phyloP scores from a whole-genome alignment of 2,797 vertebrate genomes.

The Gymnodraco acuticeps region DNA sequence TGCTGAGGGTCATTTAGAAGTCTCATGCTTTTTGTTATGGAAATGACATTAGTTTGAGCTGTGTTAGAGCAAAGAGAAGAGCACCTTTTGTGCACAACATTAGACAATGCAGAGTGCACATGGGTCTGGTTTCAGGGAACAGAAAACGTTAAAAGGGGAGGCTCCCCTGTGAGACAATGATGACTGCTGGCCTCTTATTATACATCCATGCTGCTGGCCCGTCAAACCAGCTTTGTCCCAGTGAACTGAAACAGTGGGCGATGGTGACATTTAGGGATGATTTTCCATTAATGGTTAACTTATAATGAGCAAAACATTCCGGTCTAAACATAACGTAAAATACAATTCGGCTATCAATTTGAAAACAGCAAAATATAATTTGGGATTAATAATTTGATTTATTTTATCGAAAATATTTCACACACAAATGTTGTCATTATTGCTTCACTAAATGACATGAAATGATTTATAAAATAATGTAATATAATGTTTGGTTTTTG shows the following conservation, averaged over 20 bases:
- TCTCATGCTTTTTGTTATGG: conserved; percentile 63
- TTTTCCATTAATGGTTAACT: no score
- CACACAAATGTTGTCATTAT: no score
- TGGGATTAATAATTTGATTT: no score
- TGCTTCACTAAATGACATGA: no score
- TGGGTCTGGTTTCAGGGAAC: conserved; percentile 34
- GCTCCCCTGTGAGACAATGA: conserved; percentile 8
- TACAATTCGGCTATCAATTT: no score
- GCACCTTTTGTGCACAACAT: not conserved
- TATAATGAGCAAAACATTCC: no score
- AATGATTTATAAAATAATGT: no score
- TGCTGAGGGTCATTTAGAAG: conserved; percentile 62
- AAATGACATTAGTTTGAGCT: conserved; percentile 45
- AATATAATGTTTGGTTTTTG: no score
- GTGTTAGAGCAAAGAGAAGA: conserved; percentile 18
- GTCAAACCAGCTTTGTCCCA: conserved; percentile 3
- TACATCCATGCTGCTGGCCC: no score
- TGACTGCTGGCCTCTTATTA: not conserved
- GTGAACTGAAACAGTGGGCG: not conserved
- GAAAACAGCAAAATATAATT: no score
- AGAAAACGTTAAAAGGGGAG: not conserved
- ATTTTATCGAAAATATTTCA: no score
- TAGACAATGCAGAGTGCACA: conserved; percentile 5
- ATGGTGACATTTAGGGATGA: not conserved
- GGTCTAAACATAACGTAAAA: no score